A percentile compares a stretch with the other conserved stretches of the same genome.
These are phyloP conservation scores for Malurus alboscapulatus DNA, from an alignment of 2,113 vertebrate genomes.

Conservation along the genomic window DNA sequence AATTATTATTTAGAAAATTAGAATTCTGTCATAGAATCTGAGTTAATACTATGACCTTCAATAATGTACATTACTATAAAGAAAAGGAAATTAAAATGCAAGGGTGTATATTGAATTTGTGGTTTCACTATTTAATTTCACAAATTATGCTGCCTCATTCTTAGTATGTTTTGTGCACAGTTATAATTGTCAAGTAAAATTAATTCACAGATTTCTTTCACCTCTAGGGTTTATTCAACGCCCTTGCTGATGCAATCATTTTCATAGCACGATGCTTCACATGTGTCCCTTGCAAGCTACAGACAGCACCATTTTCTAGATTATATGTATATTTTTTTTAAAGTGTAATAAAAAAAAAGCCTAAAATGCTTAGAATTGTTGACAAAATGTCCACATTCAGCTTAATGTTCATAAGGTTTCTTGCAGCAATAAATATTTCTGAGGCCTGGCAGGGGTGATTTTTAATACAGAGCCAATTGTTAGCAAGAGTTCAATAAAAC, in stretches of 20 bases:
- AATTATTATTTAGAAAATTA: neutral
- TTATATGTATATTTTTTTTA: neutral
- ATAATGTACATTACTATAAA: neutral
- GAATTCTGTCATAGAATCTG: accelerated
- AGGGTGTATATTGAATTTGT: neutral
- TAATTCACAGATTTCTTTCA: neutral
- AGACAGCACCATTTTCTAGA: neutral
- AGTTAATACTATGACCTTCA: neutral
- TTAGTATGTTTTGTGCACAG: neutral
- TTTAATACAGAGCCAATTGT: neutral
- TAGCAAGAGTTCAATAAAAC: slow-evolving; percentile 19
- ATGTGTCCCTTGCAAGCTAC: neutral
- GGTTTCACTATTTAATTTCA: neutral
- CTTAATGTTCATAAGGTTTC: neutral
- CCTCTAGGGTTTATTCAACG: neutral
- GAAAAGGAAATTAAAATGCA: neutral
- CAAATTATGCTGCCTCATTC: neutral
- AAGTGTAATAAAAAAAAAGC: neutral
- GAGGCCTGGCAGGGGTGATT: neutral
- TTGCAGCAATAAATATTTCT: neutral
- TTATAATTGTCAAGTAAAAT: neutral
- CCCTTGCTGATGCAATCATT: neutral
- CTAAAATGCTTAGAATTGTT: neutral
- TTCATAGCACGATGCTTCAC: neutral
- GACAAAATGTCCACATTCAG: neutral